A percentile compares a stretch with the other conserved stretches of the same genome.
phyloP scores from a whole-genome alignment of 2,888 invertebrate genomes.

The Zygogramma bicolorata region DNA sequence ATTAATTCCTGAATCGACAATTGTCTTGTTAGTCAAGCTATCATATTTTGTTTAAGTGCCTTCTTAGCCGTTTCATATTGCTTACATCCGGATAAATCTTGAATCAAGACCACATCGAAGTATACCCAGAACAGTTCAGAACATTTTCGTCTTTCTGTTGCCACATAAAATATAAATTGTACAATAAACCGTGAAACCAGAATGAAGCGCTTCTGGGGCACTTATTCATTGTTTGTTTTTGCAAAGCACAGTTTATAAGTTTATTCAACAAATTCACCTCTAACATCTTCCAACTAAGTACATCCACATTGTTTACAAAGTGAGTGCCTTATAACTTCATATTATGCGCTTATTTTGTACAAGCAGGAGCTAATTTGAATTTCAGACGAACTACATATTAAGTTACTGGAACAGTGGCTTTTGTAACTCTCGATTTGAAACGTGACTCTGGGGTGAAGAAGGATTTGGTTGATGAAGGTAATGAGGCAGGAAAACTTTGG shows the following conservation, averaged over 20 bases:
- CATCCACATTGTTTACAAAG: slow-evolving; percentile 16
- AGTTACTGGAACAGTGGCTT: not conserved
- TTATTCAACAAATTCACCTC: slow-evolving; percentile 14
- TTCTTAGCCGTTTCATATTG: too few species aligned
- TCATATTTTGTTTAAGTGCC: too few species aligned
- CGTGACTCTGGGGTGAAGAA: not conserved
- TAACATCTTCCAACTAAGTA: not conserved
- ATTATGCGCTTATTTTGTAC: slow-evolving; percentile 11
- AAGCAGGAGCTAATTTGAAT: slow-evolving; percentile 11
- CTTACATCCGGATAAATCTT: too few species aligned
- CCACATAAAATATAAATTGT: not conserved
- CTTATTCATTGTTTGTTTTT: slow-evolving; percentile 14
- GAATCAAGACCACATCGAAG: not conserved
- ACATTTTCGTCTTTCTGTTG: not conserved
- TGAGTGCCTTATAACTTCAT: slow-evolving; percentile 1
- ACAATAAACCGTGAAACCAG: not conserved
- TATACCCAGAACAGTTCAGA: not conserved
- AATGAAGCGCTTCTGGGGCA: not conserved
- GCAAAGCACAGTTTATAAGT: not conserved
- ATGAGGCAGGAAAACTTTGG: not conserved
- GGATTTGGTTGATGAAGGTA: not conserved
- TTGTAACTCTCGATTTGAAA: not conserved
- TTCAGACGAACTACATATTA: slow-evolving; percentile 8
- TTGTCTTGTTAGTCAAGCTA: too few species aligned
- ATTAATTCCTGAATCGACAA: too few species aligned